phyloP scores from a whole-genome alignment of 2,888 invertebrate genomes.

The Lasius platythorax region DNA sequence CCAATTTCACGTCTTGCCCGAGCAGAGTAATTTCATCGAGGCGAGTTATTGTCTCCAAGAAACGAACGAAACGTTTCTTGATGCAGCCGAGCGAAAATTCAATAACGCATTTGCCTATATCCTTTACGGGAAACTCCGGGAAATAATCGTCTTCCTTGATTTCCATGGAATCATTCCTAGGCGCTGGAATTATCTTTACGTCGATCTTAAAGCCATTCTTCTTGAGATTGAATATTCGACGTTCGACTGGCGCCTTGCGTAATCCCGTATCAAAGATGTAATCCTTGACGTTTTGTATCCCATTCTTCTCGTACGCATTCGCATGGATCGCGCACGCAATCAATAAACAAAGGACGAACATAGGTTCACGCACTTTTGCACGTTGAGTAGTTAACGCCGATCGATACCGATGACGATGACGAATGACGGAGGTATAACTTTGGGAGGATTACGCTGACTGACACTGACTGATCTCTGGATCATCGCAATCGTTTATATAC shows the following conservation, averaged over 20 bases:
- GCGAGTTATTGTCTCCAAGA: conserved; percentile 87
- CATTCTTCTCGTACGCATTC: conserved; percentile 48
- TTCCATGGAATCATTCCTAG: conserved; percentile 44
- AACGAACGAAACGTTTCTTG: conserved; percentile 88
- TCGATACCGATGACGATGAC: conserved; percentile 31
- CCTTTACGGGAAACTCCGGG: conserved; percentile 87
- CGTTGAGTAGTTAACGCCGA: conserved; percentile 54
- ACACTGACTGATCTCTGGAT: conserved; percentile 59
- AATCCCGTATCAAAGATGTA: conserved; percentile 69
- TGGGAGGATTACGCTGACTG: neutral
- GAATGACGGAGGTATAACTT: conserved; percentile 6
- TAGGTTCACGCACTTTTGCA: conserved; percentile 31
- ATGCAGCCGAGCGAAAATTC: conserved; percentile 88
- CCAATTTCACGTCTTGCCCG: conserved; percentile 88
- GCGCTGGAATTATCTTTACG: conserved; percentile 77
- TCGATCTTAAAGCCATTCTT: conserved; percentile 81
- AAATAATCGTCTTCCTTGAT: conserved; percentile 78
- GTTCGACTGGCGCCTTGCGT: conserved; percentile 66
- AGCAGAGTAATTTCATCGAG: conserved; percentile 87
- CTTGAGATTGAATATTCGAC: conserved; percentile 79
- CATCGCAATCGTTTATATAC: conserved; percentile 80
- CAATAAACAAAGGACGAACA: conserved; percentile 55
- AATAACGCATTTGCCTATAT: conserved; percentile 86
- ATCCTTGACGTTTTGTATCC: conserved; percentile 56
- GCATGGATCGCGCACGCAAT: conserved; percentile 44